Evolutionary conservation across 2,888 invertebrate species (phyloP), one percentile per base, ranked within the genome.

Genomic region (Drosophila demipolita): DNA sequence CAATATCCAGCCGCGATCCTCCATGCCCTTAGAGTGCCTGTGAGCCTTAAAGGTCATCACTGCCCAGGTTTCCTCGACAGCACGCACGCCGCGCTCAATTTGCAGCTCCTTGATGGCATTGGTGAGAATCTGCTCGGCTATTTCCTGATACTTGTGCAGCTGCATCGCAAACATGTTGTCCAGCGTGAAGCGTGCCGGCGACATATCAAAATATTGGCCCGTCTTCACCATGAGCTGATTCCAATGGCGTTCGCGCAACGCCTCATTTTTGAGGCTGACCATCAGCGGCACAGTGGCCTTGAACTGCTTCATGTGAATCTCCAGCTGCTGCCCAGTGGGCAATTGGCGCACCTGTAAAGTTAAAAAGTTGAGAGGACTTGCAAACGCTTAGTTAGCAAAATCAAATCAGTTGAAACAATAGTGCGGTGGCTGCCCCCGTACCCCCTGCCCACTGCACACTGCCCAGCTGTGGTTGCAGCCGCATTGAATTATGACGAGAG

Each of bases 141-240:
- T 96, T 0, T 97, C 93, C 91, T 96, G 96, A 90, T 97, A 97
- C 78, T 96, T 95, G 86, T 97, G 97, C 70, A 98, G 93, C 88
- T 98, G 96, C 98, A 98, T 98, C 1, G 96, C 95, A 91, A 98
- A 98, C 96, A 98, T 97, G 91, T 98, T 97, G 70, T 97, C 97
- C 71, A 98, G 93, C 0, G 98, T 98, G 85, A 98, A 98, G n/a
- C 96, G 95, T 26, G 97, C 96, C 4, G 97, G 96, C 3, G 96
- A 95, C 96, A 98, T 98, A 89, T 98, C 98, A 91, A 98, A 98
- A 73, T 95, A 94, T 85, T 96, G 94, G 17, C 95, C 95, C 17
- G 98, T 98, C 93, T 97, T 97, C 3, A 93, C 93, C 98, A 98
- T 98, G 54, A 98, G 94, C 83, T 96, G 95, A 81, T 95, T 95